These are phyloP conservation scores for Capreolus pygargus DNA, from an alignment of 2,113 vertebrate genomes.

Conservation along the genomic window DNA sequence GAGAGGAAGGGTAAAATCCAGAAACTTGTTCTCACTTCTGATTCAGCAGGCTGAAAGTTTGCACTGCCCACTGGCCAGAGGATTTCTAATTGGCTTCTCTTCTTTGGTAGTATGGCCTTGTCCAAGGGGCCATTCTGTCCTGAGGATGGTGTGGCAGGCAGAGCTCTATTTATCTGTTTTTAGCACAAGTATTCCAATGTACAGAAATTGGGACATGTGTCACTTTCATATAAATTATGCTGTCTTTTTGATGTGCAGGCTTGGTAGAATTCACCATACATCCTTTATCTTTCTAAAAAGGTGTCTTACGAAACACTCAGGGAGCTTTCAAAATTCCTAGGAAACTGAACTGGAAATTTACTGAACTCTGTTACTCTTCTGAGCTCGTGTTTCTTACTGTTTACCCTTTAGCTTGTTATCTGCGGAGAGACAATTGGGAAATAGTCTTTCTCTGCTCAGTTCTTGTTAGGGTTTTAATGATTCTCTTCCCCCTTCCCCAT, in stretches of 20 bases:
- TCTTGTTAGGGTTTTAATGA: background rate
- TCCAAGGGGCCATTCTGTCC: background rate
- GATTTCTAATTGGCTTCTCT: background rate
- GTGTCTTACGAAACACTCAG: background rate
- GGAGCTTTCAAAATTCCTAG: background rate
- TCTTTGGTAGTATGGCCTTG: background rate
- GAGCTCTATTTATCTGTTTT: background rate
- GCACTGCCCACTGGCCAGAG: background rate
- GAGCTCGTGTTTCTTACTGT: background rate
- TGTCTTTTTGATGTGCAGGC: background rate
- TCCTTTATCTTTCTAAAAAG: background rate
- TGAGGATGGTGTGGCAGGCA: background rate
- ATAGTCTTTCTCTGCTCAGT: background rate
- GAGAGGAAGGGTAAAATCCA: background rate
- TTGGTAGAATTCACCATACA: background rate
- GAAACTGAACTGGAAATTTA: background rate
- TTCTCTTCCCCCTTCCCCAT: background rate
- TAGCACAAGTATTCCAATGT: background rate
- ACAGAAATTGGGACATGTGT: background rate
- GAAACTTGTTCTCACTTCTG: background rate
- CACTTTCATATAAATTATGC: background rate
- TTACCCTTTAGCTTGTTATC: background rate
- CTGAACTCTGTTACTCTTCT: background rate
- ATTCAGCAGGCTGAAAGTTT: background rate
- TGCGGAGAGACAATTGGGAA: background rate